phyloP scores from a whole-genome alignment of 2,888 invertebrate species.

The Cerastis leucographa region DNA sequence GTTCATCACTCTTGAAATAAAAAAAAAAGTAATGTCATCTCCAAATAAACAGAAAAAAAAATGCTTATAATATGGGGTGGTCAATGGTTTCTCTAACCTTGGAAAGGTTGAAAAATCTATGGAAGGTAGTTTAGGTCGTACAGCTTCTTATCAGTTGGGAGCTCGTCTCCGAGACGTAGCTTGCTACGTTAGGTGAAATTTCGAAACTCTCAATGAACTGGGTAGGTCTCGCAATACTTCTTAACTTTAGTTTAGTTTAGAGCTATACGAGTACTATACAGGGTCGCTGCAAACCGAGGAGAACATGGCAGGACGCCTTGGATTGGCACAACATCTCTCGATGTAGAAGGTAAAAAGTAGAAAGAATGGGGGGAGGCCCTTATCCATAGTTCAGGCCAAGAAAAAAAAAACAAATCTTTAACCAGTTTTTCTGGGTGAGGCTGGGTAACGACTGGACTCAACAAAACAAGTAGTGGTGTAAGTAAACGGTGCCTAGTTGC shows the following conservation, averaged over 20 bases:
- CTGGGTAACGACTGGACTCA: not conserved
- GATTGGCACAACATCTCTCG: no score
- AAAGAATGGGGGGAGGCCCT: no score
- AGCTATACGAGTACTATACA: no score
- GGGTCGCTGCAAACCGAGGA: no score
- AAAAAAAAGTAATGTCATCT: not conserved
- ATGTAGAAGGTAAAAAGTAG: no score
- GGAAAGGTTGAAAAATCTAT: not conserved
- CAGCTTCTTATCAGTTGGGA: not conserved
- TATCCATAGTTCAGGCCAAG: no score
- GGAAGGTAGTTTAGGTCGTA: not conserved
- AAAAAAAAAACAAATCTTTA: no score
- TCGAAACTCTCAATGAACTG: not conserved
- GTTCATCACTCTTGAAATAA: not conserved
- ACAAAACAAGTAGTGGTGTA: not conserved
- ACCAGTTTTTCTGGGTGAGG: not conserved
- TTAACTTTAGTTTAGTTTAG: not conserved
- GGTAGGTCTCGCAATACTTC: not conserved
- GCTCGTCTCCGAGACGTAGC: not conserved
- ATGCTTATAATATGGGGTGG: not conserved
- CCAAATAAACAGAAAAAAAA: not conserved
- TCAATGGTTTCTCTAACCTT: not conserved
- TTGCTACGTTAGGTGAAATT: not conserved
- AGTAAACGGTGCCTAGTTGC: not conserved
- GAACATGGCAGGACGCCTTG: no score